Percentiles rank a stretch among this genome's conserved stretches.
phyloP scores from a whole-genome alignment of 2,888 invertebrate genomes.

The Epinotia bilunana region DNA sequence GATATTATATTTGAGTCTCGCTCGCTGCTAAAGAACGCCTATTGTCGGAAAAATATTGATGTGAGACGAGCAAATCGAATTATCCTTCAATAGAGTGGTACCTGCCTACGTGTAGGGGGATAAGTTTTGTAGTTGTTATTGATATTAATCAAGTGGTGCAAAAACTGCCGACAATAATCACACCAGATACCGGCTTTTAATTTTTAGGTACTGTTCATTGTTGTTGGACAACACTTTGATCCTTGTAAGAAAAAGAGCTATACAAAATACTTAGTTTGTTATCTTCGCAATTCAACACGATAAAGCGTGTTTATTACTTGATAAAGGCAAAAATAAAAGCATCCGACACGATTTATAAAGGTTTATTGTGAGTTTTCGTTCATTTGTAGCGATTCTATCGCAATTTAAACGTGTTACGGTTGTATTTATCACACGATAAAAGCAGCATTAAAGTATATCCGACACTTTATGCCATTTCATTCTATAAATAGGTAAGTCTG shows the following conservation, averaged over 20 bases:
- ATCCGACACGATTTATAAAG: not conserved
- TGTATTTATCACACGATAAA: not conserved
- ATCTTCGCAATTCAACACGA: not conserved
- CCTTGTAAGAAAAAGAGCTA: too few species aligned
- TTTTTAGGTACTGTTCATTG: too few species aligned
- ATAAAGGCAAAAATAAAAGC: not conserved
- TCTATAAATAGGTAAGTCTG: not conserved
- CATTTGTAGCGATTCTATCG: not conserved
- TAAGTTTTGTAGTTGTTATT: not conserved
- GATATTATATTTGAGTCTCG: slow-evolving; percentile 40
- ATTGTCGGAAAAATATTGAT: slow-evolving; percentile 27
- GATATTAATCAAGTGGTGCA: not conserved
- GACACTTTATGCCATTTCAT: not conserved
- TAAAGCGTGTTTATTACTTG: not conserved
- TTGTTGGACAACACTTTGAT: too few species aligned
- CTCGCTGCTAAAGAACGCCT: slow-evolving; percentile 27
- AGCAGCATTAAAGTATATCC: not conserved
- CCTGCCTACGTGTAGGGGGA: not conserved
- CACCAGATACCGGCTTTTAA: not conserved
- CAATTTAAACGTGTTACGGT: not conserved
- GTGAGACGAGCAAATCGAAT: slow-evolving; percentile 39
- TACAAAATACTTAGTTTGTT: too few species aligned
- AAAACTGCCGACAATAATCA: not conserved
- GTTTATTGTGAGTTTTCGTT: not conserved
- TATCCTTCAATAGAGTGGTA: slow-evolving; percentile 10